phyloP scores from a whole-genome alignment of 2,113 vertebrate genomes.

The Lepus europaeus region DNA sequence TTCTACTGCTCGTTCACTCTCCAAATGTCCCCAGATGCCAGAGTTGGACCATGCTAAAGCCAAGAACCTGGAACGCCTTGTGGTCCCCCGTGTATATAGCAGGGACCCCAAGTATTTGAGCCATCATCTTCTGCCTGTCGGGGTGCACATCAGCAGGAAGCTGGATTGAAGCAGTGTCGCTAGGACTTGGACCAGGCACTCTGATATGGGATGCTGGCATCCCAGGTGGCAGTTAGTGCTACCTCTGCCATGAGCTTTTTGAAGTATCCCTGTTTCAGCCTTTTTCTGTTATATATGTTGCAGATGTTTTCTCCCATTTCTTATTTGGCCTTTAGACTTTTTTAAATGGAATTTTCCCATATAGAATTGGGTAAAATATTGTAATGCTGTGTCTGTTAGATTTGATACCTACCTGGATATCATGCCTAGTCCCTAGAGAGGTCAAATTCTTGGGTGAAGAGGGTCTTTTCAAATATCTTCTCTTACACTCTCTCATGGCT shows the following conservation, averaged over 20 bases:
- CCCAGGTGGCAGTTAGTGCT: too few relatives aligned
- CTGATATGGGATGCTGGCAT: too few relatives aligned
- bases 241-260: background rate
- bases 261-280: background rate
- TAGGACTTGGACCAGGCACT: too few relatives aligned
- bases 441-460: background rate
- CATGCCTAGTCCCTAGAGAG: background rate
- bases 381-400: background rate
- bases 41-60: too few relatives aligned
- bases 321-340: conserved; percentile 36
- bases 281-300: background rate
- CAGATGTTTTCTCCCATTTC: background rate
- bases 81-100: too few relatives aligned
- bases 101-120: too few relatives aligned
- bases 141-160: too few relatives aligned
- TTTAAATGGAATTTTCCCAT: background rate
- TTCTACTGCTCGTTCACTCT: too few relatives aligned
- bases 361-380: background rate
- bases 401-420: background rate
- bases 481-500: background rate
- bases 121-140: too few relatives aligned
- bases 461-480: background rate
- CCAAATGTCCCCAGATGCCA: too few relatives aligned
- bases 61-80: too few relatives aligned
- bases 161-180: too few relatives aligned